These are phyloP conservation scores for Corvus moneduloides DNA, from an alignment of 2,113 vertebrate genomes.

Conservation along the genomic window DNA sequence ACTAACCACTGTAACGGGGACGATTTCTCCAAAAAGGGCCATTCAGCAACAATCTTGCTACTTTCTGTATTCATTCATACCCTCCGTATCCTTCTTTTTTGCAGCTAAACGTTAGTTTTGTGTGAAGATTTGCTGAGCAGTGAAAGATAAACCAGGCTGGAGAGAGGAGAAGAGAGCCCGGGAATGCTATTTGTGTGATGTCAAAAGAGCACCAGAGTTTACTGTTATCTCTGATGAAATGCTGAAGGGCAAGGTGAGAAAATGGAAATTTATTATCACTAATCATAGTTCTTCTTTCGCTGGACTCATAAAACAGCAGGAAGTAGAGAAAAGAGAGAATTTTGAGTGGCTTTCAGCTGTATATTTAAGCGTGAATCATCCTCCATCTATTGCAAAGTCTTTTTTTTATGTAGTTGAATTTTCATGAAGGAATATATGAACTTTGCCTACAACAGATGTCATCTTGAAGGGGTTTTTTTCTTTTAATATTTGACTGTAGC, in stretches of 20 bases:
- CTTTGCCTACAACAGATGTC: constrained; percentile 39
- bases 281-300: neutral
- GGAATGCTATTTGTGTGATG: neutral
- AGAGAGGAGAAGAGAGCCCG: neutral
- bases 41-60: neutral
- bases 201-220: neutral
- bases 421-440: constrained; percentile 29
- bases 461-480: neutral
- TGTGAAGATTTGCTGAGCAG: neutral
- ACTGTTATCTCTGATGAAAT: neutral
- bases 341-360: constrained; percentile 6
- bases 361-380: constrained; percentile 47
- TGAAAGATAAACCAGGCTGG: neutral
- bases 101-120: neutral
- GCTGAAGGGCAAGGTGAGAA: neutral
- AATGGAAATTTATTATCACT: neutral
- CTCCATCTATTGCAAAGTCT: neutral
- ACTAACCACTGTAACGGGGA: neutral
- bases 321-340: neutral
- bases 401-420: constrained; percentile 6
- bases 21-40: neutral
- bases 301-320: neutral
- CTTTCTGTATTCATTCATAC: neutral
- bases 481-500: neutral
- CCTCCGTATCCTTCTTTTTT: neutral